Conservation (phyloP, 2,888 invertebrate species). For the Prionchulus punctatus region DNA sequence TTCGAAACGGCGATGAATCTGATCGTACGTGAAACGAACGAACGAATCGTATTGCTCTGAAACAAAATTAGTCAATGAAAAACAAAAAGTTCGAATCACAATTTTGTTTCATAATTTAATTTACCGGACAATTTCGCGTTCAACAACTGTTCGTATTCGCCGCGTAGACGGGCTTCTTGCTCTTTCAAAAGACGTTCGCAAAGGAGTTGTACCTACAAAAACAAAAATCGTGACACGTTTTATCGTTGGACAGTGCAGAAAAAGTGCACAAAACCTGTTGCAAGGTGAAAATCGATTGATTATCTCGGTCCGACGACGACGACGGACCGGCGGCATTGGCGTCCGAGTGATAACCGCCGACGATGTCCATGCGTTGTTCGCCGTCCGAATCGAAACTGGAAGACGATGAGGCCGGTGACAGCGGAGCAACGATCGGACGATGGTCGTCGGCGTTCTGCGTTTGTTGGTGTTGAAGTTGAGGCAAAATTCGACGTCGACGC, state of each 20-base stretch:
- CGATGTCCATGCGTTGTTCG: too few relatives aligned
- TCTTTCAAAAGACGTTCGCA: conserved; percentile 93
- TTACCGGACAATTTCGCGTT: conserved; percentile 64
- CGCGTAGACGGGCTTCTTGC: conserved; percentile 75
- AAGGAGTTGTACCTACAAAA: conserved; percentile 67
- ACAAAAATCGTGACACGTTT: neutral
- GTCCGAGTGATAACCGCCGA: too few relatives aligned
- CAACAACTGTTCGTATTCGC: conserved; percentile 83
- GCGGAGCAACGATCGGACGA: neutral
- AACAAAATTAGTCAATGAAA: conserved; percentile 16
- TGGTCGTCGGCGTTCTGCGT: neutral
- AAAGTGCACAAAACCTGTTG: neutral
- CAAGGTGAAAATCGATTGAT: neutral
- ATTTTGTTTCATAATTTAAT: neutral
- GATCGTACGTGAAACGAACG: conserved; percentile 93
- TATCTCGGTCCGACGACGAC: neutral
- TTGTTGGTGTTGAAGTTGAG: neutral
- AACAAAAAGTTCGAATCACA: too few relatives aligned
- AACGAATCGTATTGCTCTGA: conserved; percentile 93
- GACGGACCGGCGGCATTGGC: neutral
- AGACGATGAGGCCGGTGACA: neutral
- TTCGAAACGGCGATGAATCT: conserved; percentile 60
- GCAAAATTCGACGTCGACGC: neutral
- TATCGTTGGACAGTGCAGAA: neutral
- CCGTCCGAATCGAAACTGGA: neutral